Evolutionary conservation across 2,113 vertebrate species (phyloP).

Genomic region (Bothrops jararaca): DNA sequence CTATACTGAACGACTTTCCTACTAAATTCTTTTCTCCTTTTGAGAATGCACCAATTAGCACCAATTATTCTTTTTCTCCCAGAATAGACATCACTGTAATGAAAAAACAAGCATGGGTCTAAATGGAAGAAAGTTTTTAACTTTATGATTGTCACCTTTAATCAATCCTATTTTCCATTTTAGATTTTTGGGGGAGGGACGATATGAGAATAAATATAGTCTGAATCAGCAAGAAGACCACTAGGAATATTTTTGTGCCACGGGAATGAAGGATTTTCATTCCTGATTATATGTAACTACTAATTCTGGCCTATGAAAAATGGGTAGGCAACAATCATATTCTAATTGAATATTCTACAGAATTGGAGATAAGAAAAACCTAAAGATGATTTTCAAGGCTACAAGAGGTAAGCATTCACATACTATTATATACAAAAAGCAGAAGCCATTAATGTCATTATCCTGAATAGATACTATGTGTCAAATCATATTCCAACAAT

Average conservation of each 20-base stretch:
- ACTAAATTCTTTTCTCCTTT: background rate
- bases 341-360: constrained; percentile 21
- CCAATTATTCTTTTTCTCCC: background rate
- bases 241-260: background rate
- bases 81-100: background rate
- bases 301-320: background rate
- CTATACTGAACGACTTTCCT: background rate
- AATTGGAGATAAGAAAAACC: background rate
- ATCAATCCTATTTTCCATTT: background rate
- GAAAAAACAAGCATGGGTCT: background rate
- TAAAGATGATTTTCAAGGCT: background rate
- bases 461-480: background rate
- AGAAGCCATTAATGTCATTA: constrained; percentile 1
- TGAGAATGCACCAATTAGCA: background rate
- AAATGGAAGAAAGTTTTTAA: background rate
- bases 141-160: background rate
- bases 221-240: background rate
- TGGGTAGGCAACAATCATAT: background rate
- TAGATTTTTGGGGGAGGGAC: background rate
- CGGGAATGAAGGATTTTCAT: background rate
- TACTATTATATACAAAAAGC: background rate
- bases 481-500: background rate
- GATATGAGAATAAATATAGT: background rate
- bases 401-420: background rate
- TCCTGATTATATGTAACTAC: background rate